Base-by-base conservation (phyloP, 2,797 vertebrate genomes). In the Sciurus carolinensis region DNA sequence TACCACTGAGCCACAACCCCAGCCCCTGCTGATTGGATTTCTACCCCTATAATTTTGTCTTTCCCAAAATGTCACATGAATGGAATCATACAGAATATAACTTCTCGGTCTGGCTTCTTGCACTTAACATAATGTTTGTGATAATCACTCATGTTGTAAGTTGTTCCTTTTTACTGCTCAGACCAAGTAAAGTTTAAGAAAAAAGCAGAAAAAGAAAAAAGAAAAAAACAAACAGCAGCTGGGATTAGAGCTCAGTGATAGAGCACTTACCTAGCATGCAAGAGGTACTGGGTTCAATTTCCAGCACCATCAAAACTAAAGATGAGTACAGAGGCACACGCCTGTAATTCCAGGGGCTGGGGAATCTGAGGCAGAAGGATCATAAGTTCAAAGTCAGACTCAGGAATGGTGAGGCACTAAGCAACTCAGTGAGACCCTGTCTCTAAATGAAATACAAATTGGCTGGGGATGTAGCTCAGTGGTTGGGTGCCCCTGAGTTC, bases 181-280 rank as follows among this genome's bases (percentile, higher is more conserved):
- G 33, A 76, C 11, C 67, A 92, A 64, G 64, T 66, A 94, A 72
- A 75, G 86, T 88, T 93, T 82, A 85, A 91, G 44, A 93, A 64
- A 82, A 82, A 82, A 44, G 54, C 54, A 57, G 54, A 22, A 33
- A 10, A 5, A 33, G 26, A 28, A 86, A 90, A 24, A 91, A 42
- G 64, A 82, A 83, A 83, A 50, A 52, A 69, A 39, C 39, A 85
- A 85, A 47, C 2, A 39, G 33, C 1, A 17, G 64, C 12, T 83
- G 13, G 11, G 20, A 62, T 28, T 52, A 13, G 17, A 85, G 44
- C 47, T 69, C 82, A 85, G 83, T 52, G 4, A 33, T 39, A 52
- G 64, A 3, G 4, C 44, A 59, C 3, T 59, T 47, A 28, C 59
- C 59, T 44, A 59, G 39, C 28, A 44, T 42, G 36, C 17, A 64